Percentiles rank a stretch among this genome's conserved stretches.
Conservation (phyloP, 2,113 vertebrate genomes). For the Mohoua ochrocephala region DNA sequence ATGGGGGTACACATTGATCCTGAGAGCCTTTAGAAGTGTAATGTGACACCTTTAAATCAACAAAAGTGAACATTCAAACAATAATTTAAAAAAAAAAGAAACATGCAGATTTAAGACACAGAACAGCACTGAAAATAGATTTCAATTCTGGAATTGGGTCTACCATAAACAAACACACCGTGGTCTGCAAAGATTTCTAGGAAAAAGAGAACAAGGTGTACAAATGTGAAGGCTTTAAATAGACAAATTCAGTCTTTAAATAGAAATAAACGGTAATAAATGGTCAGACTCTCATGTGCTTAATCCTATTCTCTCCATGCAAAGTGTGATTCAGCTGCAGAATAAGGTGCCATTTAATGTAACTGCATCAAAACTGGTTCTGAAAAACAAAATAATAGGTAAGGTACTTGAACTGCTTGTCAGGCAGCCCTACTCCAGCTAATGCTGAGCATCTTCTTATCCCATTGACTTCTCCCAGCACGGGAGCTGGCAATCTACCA, state of each 20-base stretch:
- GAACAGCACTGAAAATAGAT: neutral
- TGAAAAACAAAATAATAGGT: neutral
- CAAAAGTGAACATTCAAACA: neutral
- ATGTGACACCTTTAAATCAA: neutral
- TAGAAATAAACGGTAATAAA: neutral
- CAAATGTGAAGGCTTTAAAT: neutral
- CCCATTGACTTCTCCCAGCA: neutral
- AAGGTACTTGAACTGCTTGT: neutral
- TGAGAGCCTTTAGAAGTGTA: neutral
- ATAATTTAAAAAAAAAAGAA: neutral
- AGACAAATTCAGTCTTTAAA: neutral
- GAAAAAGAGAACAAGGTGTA: slow-evolving; percentile 4
- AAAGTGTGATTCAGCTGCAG: neutral
- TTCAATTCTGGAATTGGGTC: neutral
- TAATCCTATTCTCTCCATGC: neutral
- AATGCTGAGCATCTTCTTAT: neutral
- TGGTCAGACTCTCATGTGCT: neutral
- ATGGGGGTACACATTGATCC: neutral
- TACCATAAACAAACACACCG: neutral
- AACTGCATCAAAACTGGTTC: neutral
- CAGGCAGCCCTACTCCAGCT: neutral
- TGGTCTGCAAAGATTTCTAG: neutral
- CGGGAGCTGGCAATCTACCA: neutral
- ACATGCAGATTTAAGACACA: neutral
- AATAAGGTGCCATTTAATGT: neutral